Conservation (phyloP, 2,797 vertebrate species). For the Sebastes alutus region DNA sequence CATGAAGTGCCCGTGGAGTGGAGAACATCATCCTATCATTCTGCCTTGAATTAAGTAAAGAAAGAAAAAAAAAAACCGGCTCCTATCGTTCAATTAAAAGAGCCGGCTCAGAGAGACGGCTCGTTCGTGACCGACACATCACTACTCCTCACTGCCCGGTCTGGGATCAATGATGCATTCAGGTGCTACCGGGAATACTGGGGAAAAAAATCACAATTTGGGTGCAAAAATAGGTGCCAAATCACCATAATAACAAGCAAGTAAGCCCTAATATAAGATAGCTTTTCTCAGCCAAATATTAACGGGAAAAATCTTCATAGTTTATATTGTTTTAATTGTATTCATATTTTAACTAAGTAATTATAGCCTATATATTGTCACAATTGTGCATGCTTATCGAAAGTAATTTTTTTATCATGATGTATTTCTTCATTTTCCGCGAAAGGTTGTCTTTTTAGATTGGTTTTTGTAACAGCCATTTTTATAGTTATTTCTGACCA, state of each 20-base stretch:
- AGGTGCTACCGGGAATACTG: not conserved
- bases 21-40: too few species aligned
- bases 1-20: too few species aligned
- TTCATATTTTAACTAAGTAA: not conserved
- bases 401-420: too few species aligned
- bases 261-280: fast-evolving
- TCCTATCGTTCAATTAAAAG: too few species aligned
- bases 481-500: not conserved
- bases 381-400: fast-evolving
- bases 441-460: fast-evolving
- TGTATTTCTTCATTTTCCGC: not conserved
- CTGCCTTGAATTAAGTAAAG: too few species aligned
- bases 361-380: too few species aligned
- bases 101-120: not conserved
- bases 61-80: too few species aligned
- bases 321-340: not conserved
- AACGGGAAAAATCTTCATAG: fast-evolving
- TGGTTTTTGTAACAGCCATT: not conserved
- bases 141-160: slow-evolving; percentile 3
- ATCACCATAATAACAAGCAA: not conserved
- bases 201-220: fast-evolving
- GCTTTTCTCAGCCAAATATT: not conserved
- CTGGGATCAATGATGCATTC: slow-evolving; percentile 54
- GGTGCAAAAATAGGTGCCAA: not conserved
- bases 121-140: fast-evolving